Evolutionary conservation across 2,797 vertebrate genomes (phyloP).

Genomic region (Darevskia mixta): DNA sequence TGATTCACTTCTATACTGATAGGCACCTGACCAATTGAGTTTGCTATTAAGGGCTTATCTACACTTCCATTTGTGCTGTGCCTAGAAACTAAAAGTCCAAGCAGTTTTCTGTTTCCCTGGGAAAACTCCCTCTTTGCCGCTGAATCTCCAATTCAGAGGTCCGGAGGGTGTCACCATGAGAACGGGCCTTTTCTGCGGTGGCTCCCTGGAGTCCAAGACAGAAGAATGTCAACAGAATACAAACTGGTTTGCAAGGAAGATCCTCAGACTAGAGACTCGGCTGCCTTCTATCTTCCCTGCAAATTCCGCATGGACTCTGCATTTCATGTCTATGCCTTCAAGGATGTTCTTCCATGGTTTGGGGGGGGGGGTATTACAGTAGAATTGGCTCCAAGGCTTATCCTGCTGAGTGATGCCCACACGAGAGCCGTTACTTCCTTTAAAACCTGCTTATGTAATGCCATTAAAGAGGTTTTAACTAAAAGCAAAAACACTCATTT

Average conservation of each 20-base stretch:
- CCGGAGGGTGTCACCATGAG: too few species aligned
- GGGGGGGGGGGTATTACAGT: too few species aligned
- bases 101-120: too few species aligned
- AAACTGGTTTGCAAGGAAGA: neutral
- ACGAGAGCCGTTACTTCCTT: constrained; percentile 19
- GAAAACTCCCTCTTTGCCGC: too few species aligned
- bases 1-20: neutral
- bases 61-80: neutral
- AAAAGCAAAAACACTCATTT: constrained; percentile 18
- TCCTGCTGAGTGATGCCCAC: neutral
- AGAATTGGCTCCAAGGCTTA: constrained; percentile 21
- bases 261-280: too few species aligned
- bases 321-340: neutral
- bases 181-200: too few species aligned
- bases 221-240: neutral
- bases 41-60: too few species aligned
- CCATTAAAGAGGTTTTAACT: constrained; percentile 34
- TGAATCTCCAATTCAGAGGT: too few species aligned
- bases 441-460: constrained; percentile 41
- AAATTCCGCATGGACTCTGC: neutral
- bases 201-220: too few species aligned
- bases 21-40: neutral
- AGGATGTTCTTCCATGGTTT: neutral
- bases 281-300: neutral
- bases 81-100: too few species aligned